phyloP scores from a whole-genome alignment of 1,140 invertebrate genomes.

The Drosophila kepulauana region DNA sequence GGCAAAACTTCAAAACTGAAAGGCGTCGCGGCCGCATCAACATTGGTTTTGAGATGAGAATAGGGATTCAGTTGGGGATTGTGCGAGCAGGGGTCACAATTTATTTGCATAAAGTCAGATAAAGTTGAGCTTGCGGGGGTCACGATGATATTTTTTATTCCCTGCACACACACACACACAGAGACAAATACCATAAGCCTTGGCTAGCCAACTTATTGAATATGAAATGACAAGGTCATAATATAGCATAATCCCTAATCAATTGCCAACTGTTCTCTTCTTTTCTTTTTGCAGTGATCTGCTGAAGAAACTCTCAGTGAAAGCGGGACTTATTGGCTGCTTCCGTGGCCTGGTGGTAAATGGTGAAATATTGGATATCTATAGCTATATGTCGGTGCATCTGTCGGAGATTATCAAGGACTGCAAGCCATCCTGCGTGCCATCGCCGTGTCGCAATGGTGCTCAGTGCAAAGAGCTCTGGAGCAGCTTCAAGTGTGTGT shows the following conservation, averaged over 20 bases:
- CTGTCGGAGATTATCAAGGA: constrained; percentile 95
- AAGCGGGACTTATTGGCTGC: constrained; percentile 96
- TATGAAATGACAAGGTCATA: constrained; percentile 67
- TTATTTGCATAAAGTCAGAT: constrained; percentile 75
- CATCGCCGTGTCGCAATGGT: constrained; percentile 96
- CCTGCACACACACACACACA: constrained; percentile 9
- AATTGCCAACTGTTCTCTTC: not conserved
- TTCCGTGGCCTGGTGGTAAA: constrained; percentile 96
- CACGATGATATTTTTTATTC: constrained; percentile 32
- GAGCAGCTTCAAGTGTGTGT: constrained; percentile 96
- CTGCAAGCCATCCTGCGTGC: constrained; percentile 96
- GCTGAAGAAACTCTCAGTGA: constrained; percentile 91
- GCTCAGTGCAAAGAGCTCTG: constrained; percentile 96
- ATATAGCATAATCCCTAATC: constrained; percentile 54
- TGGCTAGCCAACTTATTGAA: constrained; percentile 69
- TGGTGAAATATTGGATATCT: constrained; percentile 95
- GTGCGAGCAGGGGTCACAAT: constrained; percentile 38
- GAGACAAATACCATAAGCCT: constrained; percentile 21
- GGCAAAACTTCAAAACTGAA: constrained; percentile 27
- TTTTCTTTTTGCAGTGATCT: constrained; percentile 88
- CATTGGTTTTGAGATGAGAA: constrained; percentile 50
- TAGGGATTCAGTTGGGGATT: constrained; percentile 1
- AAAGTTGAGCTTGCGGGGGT: constrained; percentile 18
- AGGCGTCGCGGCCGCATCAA: constrained; percentile 50
- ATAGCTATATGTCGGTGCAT: constrained; percentile 97